Percentiles rank a stretch among this genome's conserved stretches.
These are phyloP conservation scores for Cydia amplana DNA, from an alignment of 1,140 invertebrate genomes.

Conservation along the genomic window DNA sequence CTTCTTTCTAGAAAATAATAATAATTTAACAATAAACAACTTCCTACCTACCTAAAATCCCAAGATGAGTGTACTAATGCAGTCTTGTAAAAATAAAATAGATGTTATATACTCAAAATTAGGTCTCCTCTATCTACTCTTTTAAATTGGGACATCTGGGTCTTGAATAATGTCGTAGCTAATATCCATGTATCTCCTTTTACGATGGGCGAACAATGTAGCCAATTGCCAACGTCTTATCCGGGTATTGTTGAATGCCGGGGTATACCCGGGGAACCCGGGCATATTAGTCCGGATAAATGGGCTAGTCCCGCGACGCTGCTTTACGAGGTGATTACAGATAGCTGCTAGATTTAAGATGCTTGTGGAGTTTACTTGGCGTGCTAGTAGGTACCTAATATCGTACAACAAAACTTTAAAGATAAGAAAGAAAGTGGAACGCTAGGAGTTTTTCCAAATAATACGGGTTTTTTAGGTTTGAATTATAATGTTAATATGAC, in stretches of 20 bases:
- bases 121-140: not conserved
- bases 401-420: no score
- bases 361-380: constrained; percentile 4
- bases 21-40: no score
- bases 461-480: no score
- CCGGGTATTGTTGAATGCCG: constrained; percentile 26
- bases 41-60: no score
- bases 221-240: constrained; percentile 45
- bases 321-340: constrained; percentile 44
- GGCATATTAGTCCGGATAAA: constrained; percentile 19
- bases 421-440: no score
- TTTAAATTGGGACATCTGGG: not conserved
- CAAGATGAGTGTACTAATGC: no score
- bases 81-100: no score
- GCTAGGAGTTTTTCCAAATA: no score
- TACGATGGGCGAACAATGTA: constrained; percentile 47
- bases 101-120: not conserved
- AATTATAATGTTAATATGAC: no score
- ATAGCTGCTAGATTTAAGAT: constrained; percentile 34
- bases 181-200: constrained; percentile 39
- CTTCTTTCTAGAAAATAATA: no score
- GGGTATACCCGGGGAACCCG: constrained; percentile 35
- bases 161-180: not conserved
- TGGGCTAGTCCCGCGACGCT: constrained; percentile 41
- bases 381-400: not conserved